Conservation (phyloP, 1,140 invertebrate species). For the Camponotus pennsylvanicus region DNA sequence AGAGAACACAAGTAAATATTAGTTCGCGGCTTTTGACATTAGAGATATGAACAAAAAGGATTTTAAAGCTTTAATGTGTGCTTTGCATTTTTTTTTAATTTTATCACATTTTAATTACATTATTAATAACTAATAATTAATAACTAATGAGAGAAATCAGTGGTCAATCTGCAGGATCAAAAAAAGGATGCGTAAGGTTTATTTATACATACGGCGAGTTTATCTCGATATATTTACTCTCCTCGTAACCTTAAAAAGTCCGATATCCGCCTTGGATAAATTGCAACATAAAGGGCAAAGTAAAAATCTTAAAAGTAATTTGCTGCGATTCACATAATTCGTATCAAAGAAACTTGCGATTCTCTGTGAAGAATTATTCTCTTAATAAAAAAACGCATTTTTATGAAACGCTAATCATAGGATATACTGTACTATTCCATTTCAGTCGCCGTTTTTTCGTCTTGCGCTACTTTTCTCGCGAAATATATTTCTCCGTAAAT, state of each 20-base stretch:
- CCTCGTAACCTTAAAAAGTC: neutral
- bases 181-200: neutral
- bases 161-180: neutral
- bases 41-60: neutral
- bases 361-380: slow-evolving; percentile 8
- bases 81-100: neutral
- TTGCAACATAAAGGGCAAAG: neutral
- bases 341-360: slow-evolving; percentile 4
- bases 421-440: neutral
- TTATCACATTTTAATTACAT: neutral
- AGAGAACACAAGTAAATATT: slow-evolving; percentile 24
- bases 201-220: neutral
- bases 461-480: neutral
- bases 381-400: neutral
- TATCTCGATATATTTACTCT: neutral
- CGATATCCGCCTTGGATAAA: neutral
- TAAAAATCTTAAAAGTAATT: slow-evolving; percentile 17
- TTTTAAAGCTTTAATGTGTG: neutral
- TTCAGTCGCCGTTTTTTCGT: neutral
- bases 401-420: slow-evolving; percentile 12
- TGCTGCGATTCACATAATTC: neutral
- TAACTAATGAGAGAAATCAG: neutral
- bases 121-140: neutral
- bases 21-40: neutral
- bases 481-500: neutral